Evolutionary conservation across 1,140 invertebrate species (phyloP), one percentile per base, ranked within the genome.

Genomic region (Monochamus saltuarius): DNA sequence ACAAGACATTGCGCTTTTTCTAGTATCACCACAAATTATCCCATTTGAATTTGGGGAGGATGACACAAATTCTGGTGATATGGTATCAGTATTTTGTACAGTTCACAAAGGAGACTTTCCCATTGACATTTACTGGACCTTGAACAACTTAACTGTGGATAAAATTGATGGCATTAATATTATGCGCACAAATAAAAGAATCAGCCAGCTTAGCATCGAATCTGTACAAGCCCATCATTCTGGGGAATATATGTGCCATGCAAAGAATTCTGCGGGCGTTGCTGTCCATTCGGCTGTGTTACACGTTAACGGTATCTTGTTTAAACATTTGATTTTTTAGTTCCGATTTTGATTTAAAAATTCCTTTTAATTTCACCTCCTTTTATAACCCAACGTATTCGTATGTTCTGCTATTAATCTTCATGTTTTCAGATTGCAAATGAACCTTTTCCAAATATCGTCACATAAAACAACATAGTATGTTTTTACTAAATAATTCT

Each of bases 171-270:
- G 90, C 70, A 80, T 96, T 72, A 81, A 81, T 71, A 82, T 92
- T 68, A 80, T 83, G 56, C 83, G 88, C 85, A 85, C 85, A 73
- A 82, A 91, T 71, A 80, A 92, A 81, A 82, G 85, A 78, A 79
- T 85, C 38, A 90, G 87, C 66, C 83, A 88, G 45, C 79, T 91
- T 52, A 86, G 80, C 49, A 88, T 91, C 49, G 85, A 88, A 65
- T 83, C 83, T 14, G 84, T 89, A 40, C 80, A 79, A 46, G 84
- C 85, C 61, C 79, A 82, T 63, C 88, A 91, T 73, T 82, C 83
- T 69, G 89, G 90, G 56, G 86, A 87, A 75, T 91, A 89, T 70
- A 86, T 85, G 35, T 91, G 89, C 71, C 78, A 83, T 14, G 89
- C 87, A 29, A 83, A 75, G 62, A 90, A 90, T 74, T 74, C 79